Conservation (phyloP, 30 jellyfish, hydroid and myxozoan genomes). For the Phacellophora camtschatica region DNA sequence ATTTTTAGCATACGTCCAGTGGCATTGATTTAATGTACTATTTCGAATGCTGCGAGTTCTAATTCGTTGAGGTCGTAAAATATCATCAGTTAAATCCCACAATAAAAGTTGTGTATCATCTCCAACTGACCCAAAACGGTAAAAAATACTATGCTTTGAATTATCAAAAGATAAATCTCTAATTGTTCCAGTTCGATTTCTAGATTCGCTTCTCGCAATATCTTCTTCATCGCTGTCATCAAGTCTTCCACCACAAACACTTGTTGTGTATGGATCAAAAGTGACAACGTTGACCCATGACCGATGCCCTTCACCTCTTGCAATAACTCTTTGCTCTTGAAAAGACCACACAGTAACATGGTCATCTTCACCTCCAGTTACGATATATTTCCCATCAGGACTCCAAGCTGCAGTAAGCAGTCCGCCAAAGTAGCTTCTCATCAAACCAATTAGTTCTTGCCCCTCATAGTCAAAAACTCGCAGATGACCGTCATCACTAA, state of each 20-base stretch:
- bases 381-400: constrained; percentile 94
- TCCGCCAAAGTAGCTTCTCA: constrained; percentile 96
- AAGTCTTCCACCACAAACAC: constrained; percentile 47
- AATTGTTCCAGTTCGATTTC: constrained; percentile 11
- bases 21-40: constrained; percentile 58
- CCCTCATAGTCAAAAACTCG: constrained; percentile 89
- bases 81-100: constrained; percentile 93
- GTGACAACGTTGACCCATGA: constrained; percentile 96
- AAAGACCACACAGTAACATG: constrained; percentile 94
- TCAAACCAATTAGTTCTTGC: constrained; percentile 81
- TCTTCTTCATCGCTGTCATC: constrained; percentile 87
- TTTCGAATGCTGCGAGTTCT: constrained; percentile 90
- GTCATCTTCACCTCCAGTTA: constrained; percentile 98
- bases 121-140: constrained; percentile 95
- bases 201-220: constrained; percentile 21
- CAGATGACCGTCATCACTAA: constrained; percentile 87
- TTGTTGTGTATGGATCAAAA: constrained; percentile 91
- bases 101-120: constrained; percentile 91
- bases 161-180: constrained; percentile 43
- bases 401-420: constrained; percentile 94
- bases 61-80: constrained; percentile 81
- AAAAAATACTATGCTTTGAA: constrained; percentile 49
- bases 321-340: constrained; percentile 86
- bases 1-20: constrained; percentile 75
- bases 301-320: constrained; percentile 96